Percentiles rank a stretch among this genome's conserved stretches.
Evolutionary conservation across 1,140 invertebrate species (phyloP).

Genomic region (Globodera rostochiensis): DNA sequence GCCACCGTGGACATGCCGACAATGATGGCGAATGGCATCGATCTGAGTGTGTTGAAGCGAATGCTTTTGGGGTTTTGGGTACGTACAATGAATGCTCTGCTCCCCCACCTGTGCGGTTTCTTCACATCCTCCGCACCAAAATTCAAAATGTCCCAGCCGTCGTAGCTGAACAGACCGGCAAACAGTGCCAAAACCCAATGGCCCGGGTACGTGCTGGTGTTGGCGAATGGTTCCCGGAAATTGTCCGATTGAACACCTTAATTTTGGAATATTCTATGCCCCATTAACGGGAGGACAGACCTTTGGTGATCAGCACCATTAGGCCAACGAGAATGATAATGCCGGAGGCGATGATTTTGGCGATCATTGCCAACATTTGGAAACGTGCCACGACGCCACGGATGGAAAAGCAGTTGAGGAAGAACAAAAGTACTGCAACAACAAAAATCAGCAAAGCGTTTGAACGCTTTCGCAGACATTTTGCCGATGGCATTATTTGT

Average conservation of each 20-base stretch:
- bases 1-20: slow-evolving; percentile 53
- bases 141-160: slow-evolving; percentile 58
- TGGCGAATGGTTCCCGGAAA: slow-evolving; percentile 24
- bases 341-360: slow-evolving; percentile 54
- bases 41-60: slow-evolving; percentile 30
- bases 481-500: too few species aligned
- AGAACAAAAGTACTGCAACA: slow-evolving; percentile 31
- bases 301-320: slow-evolving; percentile 47
- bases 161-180: slow-evolving; percentile 48
- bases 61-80: too few species aligned
- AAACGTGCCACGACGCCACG: slow-evolving; percentile 48
- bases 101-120: slow-evolving; percentile 46
- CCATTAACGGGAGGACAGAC: background rate
- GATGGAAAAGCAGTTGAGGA: slow-evolving; percentile 57
- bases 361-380: slow-evolving; percentile 51
- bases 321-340: slow-evolving; percentile 54
- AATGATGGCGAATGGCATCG: slow-evolving; percentile 56
- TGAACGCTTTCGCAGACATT: too few species aligned
- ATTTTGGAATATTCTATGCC: background rate
- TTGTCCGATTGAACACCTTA: slow-evolving; percentile 26
- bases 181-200: slow-evolving; percentile 37
- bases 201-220: slow-evolving; percentile 22
- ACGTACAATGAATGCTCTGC: background rate
- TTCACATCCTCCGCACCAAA: slow-evolving; percentile 56
- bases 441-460: too few species aligned